A percentile compares a stretch with the other conserved stretches of the same genome.
Conservation (phyloP, 2,113 vertebrate species). For the Pipa parva region DNA sequence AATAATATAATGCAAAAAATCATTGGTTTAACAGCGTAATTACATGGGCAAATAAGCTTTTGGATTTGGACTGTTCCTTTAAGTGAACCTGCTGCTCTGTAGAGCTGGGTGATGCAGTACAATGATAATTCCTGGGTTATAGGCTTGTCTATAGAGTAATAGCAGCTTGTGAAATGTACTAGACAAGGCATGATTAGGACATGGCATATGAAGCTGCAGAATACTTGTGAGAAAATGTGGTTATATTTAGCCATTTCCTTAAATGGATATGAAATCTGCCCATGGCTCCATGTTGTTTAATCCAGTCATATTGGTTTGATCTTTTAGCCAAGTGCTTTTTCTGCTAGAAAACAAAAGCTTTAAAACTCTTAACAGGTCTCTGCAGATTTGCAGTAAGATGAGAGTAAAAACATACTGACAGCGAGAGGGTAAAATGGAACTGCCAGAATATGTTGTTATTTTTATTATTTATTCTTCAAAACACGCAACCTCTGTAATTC, state of each 20-base stretch:
- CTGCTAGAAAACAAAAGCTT: conserved; percentile 27
- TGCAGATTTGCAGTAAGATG: background rate
- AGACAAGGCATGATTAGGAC: conserved; percentile 2
- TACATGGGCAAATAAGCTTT: no score
- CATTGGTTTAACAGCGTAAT: no score
- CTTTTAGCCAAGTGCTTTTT: conserved; percentile 18
- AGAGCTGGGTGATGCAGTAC: background rate
- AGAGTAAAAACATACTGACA: background rate
- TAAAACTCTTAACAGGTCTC: background rate
- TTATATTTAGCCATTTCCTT: conserved; percentile 9
- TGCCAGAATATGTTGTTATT: background rate
- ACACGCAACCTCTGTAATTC: conserved; percentile 18
- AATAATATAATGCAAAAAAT: no score
- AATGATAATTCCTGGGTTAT: background rate
- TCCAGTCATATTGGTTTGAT: background rate
- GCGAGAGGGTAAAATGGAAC: background rate
- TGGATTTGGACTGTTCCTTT: no score
- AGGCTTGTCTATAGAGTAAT: background rate
- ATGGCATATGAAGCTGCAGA: background rate
- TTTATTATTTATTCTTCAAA: conserved; percentile 10
- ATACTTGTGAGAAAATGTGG: background rate
- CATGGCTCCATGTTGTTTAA: conserved; percentile 1
- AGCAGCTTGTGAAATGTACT: background rate
- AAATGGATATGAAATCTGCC: conserved; percentile 13
- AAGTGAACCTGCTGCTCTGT: background rate